Conservation (phyloP, 30 jellyfish, hydroid and myxozoan genomes). For the Rhopilema esculentum region DNA sequence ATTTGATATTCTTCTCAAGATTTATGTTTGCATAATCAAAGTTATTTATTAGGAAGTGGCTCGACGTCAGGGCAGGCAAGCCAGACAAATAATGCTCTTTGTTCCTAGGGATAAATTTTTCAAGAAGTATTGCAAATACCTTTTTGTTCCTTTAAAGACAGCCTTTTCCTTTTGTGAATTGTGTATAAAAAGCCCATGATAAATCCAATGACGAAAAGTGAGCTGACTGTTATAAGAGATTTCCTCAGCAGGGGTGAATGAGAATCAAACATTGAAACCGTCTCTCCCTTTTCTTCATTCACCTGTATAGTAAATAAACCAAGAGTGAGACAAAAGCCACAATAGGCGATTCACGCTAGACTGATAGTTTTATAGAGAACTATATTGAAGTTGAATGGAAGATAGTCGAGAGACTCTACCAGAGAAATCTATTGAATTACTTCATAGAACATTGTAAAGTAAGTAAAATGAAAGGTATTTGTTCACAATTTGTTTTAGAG, state of each 20-base stretch:
- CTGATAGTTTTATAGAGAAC: not conserved
- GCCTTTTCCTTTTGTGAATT: not conserved
- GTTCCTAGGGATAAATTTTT: no score
- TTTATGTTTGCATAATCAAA: no score
- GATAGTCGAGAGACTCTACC: not conserved
- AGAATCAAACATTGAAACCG: conserved; percentile 24
- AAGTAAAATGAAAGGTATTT: no score
- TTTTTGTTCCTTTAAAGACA: not conserved
- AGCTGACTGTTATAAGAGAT: conserved; percentile 9
- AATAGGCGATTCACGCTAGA: not conserved
- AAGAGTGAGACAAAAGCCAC: not conserved
- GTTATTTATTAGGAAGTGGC: no score
- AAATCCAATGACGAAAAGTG: conserved; percentile 1
- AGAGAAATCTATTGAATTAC: no score
- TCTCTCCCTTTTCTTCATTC: not conserved
- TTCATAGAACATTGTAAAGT: no score
- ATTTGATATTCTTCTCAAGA: no score
- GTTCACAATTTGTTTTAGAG: no score
- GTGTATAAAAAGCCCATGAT: not conserved
- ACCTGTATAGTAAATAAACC: not conserved
- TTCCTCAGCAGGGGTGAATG: conserved; percentile 17
- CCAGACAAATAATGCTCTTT: no score
- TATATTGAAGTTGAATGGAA: not conserved
- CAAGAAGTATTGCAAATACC: not conserved
- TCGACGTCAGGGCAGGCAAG: no score